These are phyloP conservation scores for Eilema griseolum DNA, from an alignment of 2,888 invertebrate genomes.

Conservation along the genomic window DNA sequence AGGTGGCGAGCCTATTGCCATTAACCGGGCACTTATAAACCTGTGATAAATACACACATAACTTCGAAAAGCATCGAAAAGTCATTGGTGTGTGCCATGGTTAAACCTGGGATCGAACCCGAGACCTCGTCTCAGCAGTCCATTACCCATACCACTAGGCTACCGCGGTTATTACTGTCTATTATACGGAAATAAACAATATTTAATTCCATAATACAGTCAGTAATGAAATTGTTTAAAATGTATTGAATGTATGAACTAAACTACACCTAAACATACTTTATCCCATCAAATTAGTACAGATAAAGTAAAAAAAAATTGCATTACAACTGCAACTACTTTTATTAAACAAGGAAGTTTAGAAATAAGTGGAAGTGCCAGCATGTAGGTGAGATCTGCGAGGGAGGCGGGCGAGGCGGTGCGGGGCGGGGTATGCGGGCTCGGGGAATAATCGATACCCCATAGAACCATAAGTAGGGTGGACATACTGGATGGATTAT, in stretches of 20 bases:
- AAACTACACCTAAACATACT: neutral
- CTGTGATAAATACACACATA: too few relatives aligned
- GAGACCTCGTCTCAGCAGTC: too few relatives aligned
- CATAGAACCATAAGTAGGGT: conserved; percentile 82
- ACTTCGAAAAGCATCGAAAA: too few relatives aligned
- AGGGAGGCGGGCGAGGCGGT: conserved; percentile 42
- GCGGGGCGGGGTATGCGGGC: conserved; percentile 37
- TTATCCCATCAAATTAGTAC: neutral
- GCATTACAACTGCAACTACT: conserved; percentile 40
- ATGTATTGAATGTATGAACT: neutral
- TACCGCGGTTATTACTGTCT: neutral
- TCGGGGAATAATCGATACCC: conserved; percentile 78
- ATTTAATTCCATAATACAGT: neutral
- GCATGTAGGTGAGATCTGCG: conserved; percentile 56
- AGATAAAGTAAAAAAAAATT: conserved; percentile 21
- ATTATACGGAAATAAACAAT: neutral
- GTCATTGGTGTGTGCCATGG: too few relatives aligned
- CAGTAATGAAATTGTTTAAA: neutral
- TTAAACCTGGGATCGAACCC: too few relatives aligned
- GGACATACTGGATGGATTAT: conserved; percentile 75
- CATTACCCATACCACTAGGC: too few relatives aligned
- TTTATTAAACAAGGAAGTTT: conserved; percentile 50
- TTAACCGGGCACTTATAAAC: too few relatives aligned
- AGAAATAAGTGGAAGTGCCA: conserved; percentile 53
- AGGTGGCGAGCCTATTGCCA: too few relatives aligned